Conservation (phyloP, 2,113 vertebrate genomes). For the Indri indri region DNA sequence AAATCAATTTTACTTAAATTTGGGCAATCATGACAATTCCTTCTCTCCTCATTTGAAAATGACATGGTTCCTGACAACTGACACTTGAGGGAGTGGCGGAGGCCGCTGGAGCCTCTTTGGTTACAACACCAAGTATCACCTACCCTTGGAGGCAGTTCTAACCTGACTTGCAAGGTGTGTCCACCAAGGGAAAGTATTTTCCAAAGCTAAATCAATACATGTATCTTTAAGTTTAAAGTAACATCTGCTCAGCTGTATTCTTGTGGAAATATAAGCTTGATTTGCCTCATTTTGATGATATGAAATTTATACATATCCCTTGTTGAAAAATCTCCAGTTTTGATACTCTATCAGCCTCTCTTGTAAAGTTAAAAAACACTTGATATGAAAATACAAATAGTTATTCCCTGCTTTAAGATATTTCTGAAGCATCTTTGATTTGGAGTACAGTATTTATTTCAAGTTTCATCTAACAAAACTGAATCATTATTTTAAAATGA, state of each 20-base stretch:
- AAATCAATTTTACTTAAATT: background rate
- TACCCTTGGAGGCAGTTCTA: background rate
- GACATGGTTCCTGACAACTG: background rate
- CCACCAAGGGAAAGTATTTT: background rate
- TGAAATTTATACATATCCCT: background rate
- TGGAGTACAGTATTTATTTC: background rate
- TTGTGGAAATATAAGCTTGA: background rate
- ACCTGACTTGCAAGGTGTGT: background rate
- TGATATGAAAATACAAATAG: background rate
- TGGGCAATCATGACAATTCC: background rate
- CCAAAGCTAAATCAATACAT: background rate
- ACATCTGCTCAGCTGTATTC: background rate
- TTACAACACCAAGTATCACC: rapidly evolving
- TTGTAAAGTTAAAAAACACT: background rate
- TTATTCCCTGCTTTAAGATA: background rate
- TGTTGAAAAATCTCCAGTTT: background rate
- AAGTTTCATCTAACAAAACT: background rate
- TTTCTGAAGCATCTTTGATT: background rate
- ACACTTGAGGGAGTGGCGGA: rapidly evolving
- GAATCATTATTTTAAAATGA: background rate
- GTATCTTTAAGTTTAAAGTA: background rate
- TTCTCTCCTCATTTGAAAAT: background rate
- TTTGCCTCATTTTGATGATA: background rate
- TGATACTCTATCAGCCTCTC: background rate
- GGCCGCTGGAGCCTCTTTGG: no score